These are phyloP conservation scores for Tetramorium simillimum DNA, from an alignment of 1,140 invertebrate genomes.

Conservation along the genomic window DNA sequence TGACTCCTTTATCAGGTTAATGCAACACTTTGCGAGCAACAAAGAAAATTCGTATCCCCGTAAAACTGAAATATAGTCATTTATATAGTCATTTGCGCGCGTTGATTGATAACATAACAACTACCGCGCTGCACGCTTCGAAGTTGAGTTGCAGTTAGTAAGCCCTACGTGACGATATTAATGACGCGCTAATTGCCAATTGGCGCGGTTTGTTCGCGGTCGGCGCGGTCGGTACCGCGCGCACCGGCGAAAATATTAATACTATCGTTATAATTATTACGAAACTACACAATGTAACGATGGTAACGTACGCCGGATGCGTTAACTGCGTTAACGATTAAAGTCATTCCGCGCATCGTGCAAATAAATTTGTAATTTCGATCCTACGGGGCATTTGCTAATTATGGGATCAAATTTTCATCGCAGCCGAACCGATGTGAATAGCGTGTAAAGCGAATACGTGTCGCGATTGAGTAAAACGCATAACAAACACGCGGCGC, in stretches of 20 bases:
- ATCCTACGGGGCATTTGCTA: conserved; percentile 55
- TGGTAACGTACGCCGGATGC: background rate
- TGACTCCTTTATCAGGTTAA: background rate
- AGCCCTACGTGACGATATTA: conserved; percentile 61
- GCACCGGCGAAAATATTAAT: conserved; percentile 58
- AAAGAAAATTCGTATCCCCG: conserved; percentile 2
- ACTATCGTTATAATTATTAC: conserved; percentile 58
- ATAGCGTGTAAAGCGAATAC: conserved; percentile 59
- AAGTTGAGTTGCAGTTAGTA: conserved; percentile 37
- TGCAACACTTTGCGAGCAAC: background rate
- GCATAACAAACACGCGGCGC: conserved; percentile 54
- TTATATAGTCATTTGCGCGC: background rate
- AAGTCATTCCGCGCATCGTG: conserved; percentile 55
- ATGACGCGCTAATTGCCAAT: conserved; percentile 68
- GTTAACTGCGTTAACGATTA: conserved; percentile 59
- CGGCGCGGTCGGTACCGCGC: conserved; percentile 25
- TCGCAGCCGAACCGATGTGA: conserved; percentile 44
- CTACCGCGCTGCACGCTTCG: conserved; percentile 9
- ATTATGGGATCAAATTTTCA: conserved; percentile 62
- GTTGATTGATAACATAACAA: conserved; percentile 56
- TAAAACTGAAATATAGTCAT: background rate
- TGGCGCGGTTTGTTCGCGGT: conserved; percentile 57
- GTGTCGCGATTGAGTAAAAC: conserved; percentile 61
- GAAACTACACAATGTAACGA: conserved; percentile 38
- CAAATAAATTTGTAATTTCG: conserved; percentile 55